Base-by-base conservation (phyloP, 2,888 invertebrate genomes). In the Epicampocera succincta region DNA sequence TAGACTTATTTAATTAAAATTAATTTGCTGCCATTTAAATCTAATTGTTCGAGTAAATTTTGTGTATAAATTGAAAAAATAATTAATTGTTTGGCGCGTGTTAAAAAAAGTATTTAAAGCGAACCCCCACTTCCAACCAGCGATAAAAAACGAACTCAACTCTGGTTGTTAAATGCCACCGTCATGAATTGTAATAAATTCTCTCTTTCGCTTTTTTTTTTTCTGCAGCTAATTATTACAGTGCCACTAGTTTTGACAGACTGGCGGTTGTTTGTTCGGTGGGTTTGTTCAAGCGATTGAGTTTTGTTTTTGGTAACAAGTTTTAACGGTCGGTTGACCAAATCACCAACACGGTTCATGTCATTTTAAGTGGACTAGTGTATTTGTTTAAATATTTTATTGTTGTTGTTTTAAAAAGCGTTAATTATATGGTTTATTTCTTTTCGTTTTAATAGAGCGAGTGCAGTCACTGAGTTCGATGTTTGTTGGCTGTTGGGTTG, bases 21-120 rank as follows among this genome's bases (percentile, higher is more conserved):
- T 66, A 76, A 76, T 72, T 76, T 72, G 63, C 61, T 58, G 63
- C 58, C 80, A 61, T 56, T 75, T 72, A 61, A 66, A 76, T 76
- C 72, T 71, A 80, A 80, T 72, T 76, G 72, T 61, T 40, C 21
- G 33, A 40, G 60, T 60, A 61, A 61, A 72, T 65, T 72, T 80
- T 65, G 13, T 76, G 52, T 46, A 76, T 60, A 60, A 68, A 69
- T 54, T 75, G 25, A n/a, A 58, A 60, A 50, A 42, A 66, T 60
- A 75, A 74, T 65, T 65, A 74, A 75, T 75, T 40, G 75, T 75
- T 75, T 68, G 75, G 66, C 75, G 58, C 75, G 75, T 75, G 75
- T 60, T 75, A 63, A 63, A 6, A 25, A 42, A 33, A 33, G 8
- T 33, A 33, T 33, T 33, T 33, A 33, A 33, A 33, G 8, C 33